Conservation (phyloP, 1,140 invertebrate species). For the Caenorhabditis tropicalis region DNA sequence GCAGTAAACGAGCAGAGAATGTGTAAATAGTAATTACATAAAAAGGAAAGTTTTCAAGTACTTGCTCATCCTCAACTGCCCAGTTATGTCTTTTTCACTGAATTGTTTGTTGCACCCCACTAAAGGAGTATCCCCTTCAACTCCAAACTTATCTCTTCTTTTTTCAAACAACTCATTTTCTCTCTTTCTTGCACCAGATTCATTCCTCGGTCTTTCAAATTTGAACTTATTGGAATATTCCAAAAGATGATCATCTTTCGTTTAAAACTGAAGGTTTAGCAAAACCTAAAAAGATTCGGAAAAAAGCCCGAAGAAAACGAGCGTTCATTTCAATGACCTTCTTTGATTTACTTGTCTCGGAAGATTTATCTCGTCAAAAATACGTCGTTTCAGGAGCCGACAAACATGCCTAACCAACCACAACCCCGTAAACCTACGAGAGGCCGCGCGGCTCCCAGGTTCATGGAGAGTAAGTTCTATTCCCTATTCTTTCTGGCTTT, state of each 20-base stretch:
- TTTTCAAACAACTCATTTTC: neutral
- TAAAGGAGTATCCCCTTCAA: slow-evolving; percentile 12
- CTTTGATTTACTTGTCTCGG: neutral
- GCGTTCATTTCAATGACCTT: slow-evolving; percentile 16
- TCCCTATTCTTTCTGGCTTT: neutral
- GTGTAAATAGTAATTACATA: slow-evolving; percentile 11
- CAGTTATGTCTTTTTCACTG: slow-evolving; percentile 28
- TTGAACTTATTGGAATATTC: neutral
- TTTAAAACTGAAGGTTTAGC: no score
- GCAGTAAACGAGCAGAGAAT: neutral
- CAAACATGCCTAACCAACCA: slow-evolving; percentile 40
- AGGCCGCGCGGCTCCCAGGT: slow-evolving; percentile 33
- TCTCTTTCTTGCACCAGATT: neutral
- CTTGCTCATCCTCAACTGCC: neutral
- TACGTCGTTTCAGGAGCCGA: slow-evolving; percentile 36
- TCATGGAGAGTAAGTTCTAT: slow-evolving; percentile 35
- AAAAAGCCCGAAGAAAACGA: neutral
- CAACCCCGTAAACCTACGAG: slow-evolving; percentile 23
- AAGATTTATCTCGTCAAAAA: slow-evolving; percentile 44
- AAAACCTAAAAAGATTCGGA: no score
- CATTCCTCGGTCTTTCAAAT: neutral
- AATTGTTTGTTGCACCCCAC: slow-evolving; percentile 32
- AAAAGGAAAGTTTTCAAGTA: slow-evolving; percentile 39
- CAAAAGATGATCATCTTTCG: neutral
- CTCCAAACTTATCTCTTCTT: slow-evolving; percentile 29